Base-by-base conservation (phyloP, 2,888 invertebrate genomes). In the Dilophus febrilis region DNA sequence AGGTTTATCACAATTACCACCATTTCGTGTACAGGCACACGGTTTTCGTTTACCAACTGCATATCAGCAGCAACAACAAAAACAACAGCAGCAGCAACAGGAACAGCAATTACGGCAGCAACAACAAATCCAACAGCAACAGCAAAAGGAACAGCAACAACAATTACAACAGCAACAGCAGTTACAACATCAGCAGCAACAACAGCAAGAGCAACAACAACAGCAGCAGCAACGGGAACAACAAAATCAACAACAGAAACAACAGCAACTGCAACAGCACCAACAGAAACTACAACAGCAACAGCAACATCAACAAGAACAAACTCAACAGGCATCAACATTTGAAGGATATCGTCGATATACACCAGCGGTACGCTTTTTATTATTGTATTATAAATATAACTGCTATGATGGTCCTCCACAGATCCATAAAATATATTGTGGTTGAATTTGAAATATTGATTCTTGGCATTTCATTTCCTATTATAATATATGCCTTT, bases 21-120 rank as follows among this genome's bases (percentile, higher is more conserved):
- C 39, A 42, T 44, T 40, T 19, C 41, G 33, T 35, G 39, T 35
- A 33, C 42, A 27, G 40, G 40, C 38, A 26, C 34, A 41, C 43
- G 44, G 42, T 37, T 46, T 41, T 17, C 35, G 19, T 42, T 42
- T 40, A 39, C 42, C 33, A 44, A 38, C 43, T 28, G 34, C 27
- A 37, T 37, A 14, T 38, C 31, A 14, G 14, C 22, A 28, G 6
- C 31, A 34, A 18, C 33, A 29, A 4, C 38, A 33, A 4, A n/a
- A 36, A 18, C 34, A 34, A 8, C 19, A 14, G 8, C 32, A 32
- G 4, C 34, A 34, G 19, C 34, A 34, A 17, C 11, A 17, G 5
- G 10, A 18, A 12, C 34, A 34, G 19, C 19, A 18, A 18, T 19
- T 18, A 34, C 34, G 19, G 12, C 29, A 29, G 29, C 29, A 32